Percentiles rank a stretch among this genome's conserved stretches.
phyloP scores from a whole-genome alignment of 2,113 vertebrate genomes.

The Butorides virescens region DNA sequence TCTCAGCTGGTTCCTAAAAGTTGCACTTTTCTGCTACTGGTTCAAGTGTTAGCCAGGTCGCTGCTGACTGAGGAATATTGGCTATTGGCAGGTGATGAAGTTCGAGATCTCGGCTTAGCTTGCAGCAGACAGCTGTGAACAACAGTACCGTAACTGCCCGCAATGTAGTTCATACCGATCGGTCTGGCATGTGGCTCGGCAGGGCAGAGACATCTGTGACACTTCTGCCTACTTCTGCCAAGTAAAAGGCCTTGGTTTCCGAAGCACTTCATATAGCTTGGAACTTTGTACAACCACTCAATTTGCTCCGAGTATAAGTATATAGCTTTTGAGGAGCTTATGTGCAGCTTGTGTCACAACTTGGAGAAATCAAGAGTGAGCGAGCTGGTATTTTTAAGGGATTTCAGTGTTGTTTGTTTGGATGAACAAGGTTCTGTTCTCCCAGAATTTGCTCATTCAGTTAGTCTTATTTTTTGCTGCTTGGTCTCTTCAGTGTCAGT shows the following conservation, averaged over 20 bases:
- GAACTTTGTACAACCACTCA: neutral
- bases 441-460: neutral
- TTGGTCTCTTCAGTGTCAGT: neutral
- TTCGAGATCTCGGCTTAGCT: neutral
- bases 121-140: neutral
- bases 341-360: neutral
- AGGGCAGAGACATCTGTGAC: neutral
- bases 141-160: neutral
- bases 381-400: neutral
- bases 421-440: neutral
- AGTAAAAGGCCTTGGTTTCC: neutral
- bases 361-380: neutral
- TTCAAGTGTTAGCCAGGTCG: neutral
- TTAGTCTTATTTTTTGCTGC: neutral
- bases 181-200: neutral
- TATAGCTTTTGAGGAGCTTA: neutral
- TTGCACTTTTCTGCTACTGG: neutral
- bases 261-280: neutral
- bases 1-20: neutral
- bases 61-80: neutral
- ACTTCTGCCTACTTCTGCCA: neutral
- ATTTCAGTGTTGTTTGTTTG: neutral
- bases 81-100: neutral
- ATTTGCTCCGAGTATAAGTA: neutral
- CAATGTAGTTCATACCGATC: accelerated